These are phyloP conservation scores for Megalops cyprinoides DNA, from an alignment of 2,797 vertebrate species.

Conservation along the genomic window DNA sequence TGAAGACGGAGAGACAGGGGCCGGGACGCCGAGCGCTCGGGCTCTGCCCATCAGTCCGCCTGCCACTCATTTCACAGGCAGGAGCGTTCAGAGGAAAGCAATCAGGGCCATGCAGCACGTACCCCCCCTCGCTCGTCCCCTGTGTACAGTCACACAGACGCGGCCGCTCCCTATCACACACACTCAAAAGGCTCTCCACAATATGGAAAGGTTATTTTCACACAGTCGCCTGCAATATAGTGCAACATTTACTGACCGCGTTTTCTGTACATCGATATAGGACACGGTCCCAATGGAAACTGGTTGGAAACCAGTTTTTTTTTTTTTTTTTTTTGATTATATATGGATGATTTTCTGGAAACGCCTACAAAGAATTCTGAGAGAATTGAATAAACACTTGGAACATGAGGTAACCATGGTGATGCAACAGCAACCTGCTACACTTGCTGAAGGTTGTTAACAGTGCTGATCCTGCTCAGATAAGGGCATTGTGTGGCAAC, in stretches of 20 bases:
- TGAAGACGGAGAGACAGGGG: not conserved
- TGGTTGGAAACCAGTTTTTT: conserved; percentile 9
- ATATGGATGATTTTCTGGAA: conserved; percentile 6
- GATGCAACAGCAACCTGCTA: conserved; percentile 18
- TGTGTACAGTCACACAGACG: not conserved
- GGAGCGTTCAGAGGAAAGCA: not conserved
- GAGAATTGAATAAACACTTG: conserved; percentile 1
- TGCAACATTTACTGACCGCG: not conserved
- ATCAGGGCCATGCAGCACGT: not conserved
- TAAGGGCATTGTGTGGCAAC: not conserved
- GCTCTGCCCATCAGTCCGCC: not conserved
- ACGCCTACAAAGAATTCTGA: not conserved
- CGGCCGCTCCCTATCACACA: not conserved
- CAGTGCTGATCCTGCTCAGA: conserved; percentile 6
- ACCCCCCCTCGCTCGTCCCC: not conserved
- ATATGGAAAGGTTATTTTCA: not conserved
- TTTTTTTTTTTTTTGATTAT: not conserved
- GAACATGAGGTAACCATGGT: conserved; percentile 30
- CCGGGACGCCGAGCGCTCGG: not conserved
- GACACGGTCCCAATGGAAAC: conserved; percentile 12
- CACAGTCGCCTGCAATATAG: not conserved
- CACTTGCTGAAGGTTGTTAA: conserved; percentile 7
- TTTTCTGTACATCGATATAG: no score
- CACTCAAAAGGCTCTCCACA: not conserved
- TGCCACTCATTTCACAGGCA: not conserved